Base-by-base conservation (phyloP, 2,113 vertebrate genomes). In the Coregonus clupeaformis region DNA sequence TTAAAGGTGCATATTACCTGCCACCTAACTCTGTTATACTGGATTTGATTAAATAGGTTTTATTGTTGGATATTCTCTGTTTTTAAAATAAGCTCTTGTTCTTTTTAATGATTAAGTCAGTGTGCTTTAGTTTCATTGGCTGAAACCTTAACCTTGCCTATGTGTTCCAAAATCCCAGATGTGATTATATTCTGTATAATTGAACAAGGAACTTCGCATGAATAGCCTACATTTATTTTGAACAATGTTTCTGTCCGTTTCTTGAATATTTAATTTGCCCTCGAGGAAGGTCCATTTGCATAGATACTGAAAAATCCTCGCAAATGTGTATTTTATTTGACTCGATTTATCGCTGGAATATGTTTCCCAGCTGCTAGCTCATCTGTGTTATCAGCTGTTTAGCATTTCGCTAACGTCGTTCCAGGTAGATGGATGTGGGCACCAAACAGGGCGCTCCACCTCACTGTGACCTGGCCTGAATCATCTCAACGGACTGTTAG, bases 231-330 rank as follows among this genome's bases (percentile, higher is more conserved):
- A 25, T 79, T 78, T 78, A 80, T 76, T 77, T 74, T 72, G 14
- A 42, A 20, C 47, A 81, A 80, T 78, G 62, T 79, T 36, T 82
- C 69, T 78, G 52, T 73, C 24, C 73, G 29, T 68, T 78, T 77
- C 76, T 66, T 85, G 77, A 88, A 89, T 88, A 82, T 88, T 87
- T 63, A 24, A 78, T 76, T 80, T 82, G 67, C 60, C 84, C 78
- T 2, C 2, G 64, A 76, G 59, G 66, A 77, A 70, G 47, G 49
- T 14, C 36, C 86, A 85, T 77, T 73, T 86, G 36, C 36, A 85
- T 83, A 83, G 68, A 86, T 42, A 42, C 7, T 2, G 36, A 42
- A 42, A 82, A 82, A 84, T 83, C 80, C 80, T 80, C 71, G 72
- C 75, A 59, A 88, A 80, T 65, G 72, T 78, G 77, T 77, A 75